Percentiles rank a stretch among this genome's conserved stretches.
phyloP scores from a whole-genome alignment of 2,888 invertebrate genomes.

The Drosophila paranaensis region DNA sequence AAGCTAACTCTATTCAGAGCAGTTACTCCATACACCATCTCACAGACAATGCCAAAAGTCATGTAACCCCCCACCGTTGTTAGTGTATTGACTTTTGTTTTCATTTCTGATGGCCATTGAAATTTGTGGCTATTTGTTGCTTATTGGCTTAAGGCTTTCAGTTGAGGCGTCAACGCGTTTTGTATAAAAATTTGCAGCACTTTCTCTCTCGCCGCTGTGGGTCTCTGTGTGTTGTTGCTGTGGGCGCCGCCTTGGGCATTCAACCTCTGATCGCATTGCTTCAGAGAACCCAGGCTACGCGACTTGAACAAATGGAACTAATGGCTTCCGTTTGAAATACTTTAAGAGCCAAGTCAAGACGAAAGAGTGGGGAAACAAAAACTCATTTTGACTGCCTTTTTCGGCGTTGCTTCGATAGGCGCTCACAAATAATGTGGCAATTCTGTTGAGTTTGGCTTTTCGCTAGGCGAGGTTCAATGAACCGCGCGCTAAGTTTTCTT shows the following conservation, averaged over 20 bases:
- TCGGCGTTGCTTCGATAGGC: constrained; percentile 16
- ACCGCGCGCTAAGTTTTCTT: constrained; percentile 45
- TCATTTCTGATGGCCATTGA: constrained; percentile 2
- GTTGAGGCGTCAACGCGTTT: constrained; percentile 51
- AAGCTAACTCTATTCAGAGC: neutral
- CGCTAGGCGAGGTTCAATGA: constrained; percentile 56
- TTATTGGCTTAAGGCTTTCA: constrained; percentile 25
- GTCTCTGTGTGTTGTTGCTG: neutral
- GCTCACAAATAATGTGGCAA: constrained; percentile 52
- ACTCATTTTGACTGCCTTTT: constrained; percentile 54
- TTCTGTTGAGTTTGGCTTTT: constrained; percentile 49
- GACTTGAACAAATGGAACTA: constrained; percentile 58
- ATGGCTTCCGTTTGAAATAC: constrained; percentile 75
- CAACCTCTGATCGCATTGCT: constrained; percentile 15
- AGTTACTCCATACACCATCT: neutral
- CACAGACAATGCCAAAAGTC: neutral
- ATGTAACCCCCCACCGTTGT: neutral
- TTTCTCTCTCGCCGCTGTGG: constrained; percentile 61
- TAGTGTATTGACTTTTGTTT: constrained; percentile 9
- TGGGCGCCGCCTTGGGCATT: constrained; percentile 5
- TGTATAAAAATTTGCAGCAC: constrained; percentile 68
- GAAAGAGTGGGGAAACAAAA: constrained; percentile 8
- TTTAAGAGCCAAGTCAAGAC: constrained; percentile 52
- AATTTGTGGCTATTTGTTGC: constrained; percentile 1
- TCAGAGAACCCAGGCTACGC: constrained; percentile 22